Base-by-base conservation (phyloP, 2,113 vertebrate species). In the Dolichotis patagonum region DNA sequence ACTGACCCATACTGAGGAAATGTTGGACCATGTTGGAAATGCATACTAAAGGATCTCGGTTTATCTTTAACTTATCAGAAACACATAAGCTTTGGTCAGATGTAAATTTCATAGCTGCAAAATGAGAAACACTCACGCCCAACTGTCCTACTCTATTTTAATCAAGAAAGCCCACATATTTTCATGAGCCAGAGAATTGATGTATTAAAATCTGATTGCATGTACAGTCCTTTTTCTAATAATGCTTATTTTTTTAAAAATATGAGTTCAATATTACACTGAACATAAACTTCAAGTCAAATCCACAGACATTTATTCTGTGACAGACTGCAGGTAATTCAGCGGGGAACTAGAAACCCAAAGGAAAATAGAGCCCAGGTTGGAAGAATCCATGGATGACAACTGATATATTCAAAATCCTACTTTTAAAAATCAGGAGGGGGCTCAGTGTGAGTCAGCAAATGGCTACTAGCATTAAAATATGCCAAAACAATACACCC, bases 51-150 rank as follows among this genome's bases (percentile, higher is more conserved):
- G 19, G 38, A 84, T 41, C 54, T 73, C 69, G 28, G 5, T 32
- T 93, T 65, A 43, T 58, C 84, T 81, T 95, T 81, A 62, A 77
- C 49, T 91, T 95, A 85, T 71, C 0, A 11, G 71, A 97, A 96
- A 97, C 14, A 63, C 9, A 52, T 7, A 89, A 83, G n/a, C 46
- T 90, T 96, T 97, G 88, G 90, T 88, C 83, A 98, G 97, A 94
- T 38, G 32, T 80, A 73, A 88, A 95, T 85, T 87, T 41, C 90
- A 95, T 86, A 89, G 82, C 83, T 93, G 90, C 77, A 82, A 97
- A 97, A 92, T 0, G 16, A 77, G 4, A 97, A 92, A 77, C 43
- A 52, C 30, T 63, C 67, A 95, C 69, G 32, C 52, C 83, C 94
- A 96, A 83, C 30, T 52, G 38, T 43, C 67, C 78, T 69, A 22